Percentiles rank a stretch among this genome's conserved stretches.
These are phyloP conservation scores for Lophochroa leadbeateri DNA, from an alignment of 2,113 vertebrate species.

Conservation along the genomic window DNA sequence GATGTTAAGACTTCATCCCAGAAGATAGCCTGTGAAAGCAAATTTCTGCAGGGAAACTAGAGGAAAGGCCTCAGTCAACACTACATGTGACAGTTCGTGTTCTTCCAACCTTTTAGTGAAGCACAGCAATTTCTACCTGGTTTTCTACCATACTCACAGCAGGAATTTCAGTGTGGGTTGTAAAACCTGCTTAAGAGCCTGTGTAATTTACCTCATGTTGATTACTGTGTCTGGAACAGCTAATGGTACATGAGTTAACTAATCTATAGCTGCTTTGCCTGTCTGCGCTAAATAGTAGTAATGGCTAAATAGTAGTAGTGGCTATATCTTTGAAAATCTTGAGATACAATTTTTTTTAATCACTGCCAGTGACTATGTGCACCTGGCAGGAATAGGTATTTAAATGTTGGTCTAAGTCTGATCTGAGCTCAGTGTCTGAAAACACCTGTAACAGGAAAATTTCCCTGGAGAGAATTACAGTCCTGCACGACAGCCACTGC, in stretches of 20 bases:
- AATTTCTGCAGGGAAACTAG: not conserved
- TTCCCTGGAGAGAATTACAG: not conserved
- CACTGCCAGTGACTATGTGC: not conserved
- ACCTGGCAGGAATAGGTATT: not conserved
- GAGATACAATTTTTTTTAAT: not conserved
- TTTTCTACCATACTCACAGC: not conserved
- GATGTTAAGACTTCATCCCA: not conserved
- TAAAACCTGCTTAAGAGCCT: constrained; percentile 53
- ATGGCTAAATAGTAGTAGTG: not conserved
- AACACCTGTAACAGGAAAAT: not conserved
- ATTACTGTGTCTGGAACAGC: constrained; percentile 31
- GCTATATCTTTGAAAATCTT: constrained; percentile 9
- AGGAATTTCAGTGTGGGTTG: constrained; percentile 21
- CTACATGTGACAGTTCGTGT: not conserved
- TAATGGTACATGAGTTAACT: constrained; percentile 38
- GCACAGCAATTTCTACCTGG: not conserved
- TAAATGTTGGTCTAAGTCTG: not conserved
- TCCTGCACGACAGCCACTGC: not conserved
- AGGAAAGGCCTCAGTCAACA: not conserved
- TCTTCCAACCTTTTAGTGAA: constrained; percentile 4
- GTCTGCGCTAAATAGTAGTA: not conserved
- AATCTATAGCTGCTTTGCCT: constrained; percentile 3
- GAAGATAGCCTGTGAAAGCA: not conserved
- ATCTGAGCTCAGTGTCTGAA: not conserved
- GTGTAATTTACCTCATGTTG: constrained; percentile 57